Conservation (phyloP, 2,888 invertebrate genomes). For the Standfussiana lucernea region DNA sequence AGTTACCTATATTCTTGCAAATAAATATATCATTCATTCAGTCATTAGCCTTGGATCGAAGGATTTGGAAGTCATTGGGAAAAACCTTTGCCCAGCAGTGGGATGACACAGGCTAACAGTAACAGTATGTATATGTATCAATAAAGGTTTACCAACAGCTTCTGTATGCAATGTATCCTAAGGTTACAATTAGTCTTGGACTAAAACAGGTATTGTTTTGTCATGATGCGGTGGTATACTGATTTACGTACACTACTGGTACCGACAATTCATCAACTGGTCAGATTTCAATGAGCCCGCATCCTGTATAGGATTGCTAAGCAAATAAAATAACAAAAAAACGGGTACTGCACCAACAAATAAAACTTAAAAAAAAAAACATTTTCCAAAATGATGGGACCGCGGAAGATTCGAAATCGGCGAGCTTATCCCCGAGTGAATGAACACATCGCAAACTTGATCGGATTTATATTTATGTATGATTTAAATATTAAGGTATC, state of each 20-base stretch:
- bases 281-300: neutral
- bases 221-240: neutral
- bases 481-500: slow-evolving; percentile 34
- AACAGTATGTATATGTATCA: too few species aligned
- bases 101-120: too few species aligned
- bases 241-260: neutral
- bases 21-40: too few species aligned
- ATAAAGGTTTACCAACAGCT: neutral
- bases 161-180: neutral
- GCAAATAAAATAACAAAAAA: slow-evolving; percentile 3
- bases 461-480: neutral
- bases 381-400: neutral
- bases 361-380: neutral
- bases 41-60: too few species aligned
- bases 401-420: neutral
- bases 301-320: neutral
- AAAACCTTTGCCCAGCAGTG: too few species aligned
- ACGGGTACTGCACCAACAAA: neutral
- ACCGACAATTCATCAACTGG: neutral
- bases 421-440: neutral
- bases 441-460: neutral
- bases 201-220: neutral
- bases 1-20: too few species aligned
- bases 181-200: neutral
- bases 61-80: too few species aligned